Evolutionary conservation across 1,140 invertebrate genomes (phyloP).

Genomic region (Bradynema listronoti): DNA sequence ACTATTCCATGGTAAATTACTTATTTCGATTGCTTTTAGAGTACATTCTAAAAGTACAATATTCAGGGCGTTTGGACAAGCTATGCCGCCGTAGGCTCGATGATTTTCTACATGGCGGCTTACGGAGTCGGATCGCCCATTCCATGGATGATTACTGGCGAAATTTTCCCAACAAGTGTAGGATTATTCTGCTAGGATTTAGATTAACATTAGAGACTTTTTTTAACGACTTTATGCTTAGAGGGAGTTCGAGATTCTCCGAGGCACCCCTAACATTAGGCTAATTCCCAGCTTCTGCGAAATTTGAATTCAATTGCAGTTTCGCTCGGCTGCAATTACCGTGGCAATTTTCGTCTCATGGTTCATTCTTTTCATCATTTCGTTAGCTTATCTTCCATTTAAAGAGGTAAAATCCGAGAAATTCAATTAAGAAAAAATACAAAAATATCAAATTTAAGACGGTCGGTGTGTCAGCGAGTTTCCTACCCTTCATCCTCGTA

Average conservation of each 20-base stretch:
- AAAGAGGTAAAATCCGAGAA: no score
- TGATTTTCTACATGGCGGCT: conserved; percentile 53
- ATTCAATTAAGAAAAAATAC: no score
- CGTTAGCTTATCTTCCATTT: conserved; percentile 51
- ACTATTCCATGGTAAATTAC: neutral
- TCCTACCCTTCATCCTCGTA: conserved; percentile 49
- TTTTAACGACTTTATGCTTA: no score
- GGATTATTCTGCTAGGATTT: neutral
- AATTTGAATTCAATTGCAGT: conserved; percentile 27
- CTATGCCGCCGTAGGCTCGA: conserved; percentile 48
- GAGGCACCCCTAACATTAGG: no score
- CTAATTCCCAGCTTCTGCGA: no score
- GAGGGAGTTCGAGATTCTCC: no score
- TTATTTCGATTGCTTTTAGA: no score
- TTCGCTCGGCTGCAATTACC: conserved; percentile 28
- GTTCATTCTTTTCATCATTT: conserved; percentile 51
- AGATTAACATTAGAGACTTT: neutral
- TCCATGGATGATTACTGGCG: conserved; percentile 55
- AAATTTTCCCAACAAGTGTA: conserved; percentile 42
- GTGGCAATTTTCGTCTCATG: conserved; percentile 52
- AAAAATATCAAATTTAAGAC: conserved; percentile 42
- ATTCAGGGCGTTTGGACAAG: conserved; percentile 43
- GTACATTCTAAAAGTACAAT: no score
- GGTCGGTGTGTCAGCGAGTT: conserved; percentile 50
- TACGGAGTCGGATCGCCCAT: conserved; percentile 54